Percentiles rank a stretch among this genome's conserved stretches.
Evolutionary conservation across 2,797 vertebrate species (phyloP).

Genomic region (Taenioides sp.): DNA sequence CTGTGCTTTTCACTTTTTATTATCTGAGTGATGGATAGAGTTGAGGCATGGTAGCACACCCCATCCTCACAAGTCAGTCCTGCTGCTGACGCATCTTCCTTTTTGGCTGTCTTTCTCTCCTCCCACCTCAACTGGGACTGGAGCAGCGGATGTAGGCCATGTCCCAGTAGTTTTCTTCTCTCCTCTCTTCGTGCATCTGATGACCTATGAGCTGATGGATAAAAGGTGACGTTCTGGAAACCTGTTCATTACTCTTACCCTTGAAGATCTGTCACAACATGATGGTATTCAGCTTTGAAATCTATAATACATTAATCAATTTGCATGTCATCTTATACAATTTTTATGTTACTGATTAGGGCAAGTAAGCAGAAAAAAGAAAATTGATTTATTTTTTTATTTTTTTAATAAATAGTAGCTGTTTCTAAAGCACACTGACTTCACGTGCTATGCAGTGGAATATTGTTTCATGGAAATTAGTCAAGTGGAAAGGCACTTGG

Average conservation of each 20-base stretch:
- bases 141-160: conserved; percentile 59
- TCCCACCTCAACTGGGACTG: conserved; percentile 42
- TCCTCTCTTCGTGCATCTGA: conserved; percentile 30
- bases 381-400: conserved; percentile 19
- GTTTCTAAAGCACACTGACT: conserved; percentile 25
- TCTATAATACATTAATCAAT: not conserved
- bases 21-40: conserved; percentile 70
- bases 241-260: conserved; percentile 27
- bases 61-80: conserved; percentile 64
- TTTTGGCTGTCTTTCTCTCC: conserved; percentile 45
- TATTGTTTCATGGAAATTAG: conserved; percentile 31
- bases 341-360: not conserved
- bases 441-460: conserved; percentile 13
- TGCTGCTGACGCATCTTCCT: conserved; percentile 60
- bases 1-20: conserved; percentile 65
- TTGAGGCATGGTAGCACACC: conserved; percentile 45
- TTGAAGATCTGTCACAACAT: conserved; percentile 29
- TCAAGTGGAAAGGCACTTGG: conserved; percentile 21
- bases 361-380: not conserved
- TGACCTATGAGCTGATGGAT: conserved; percentile 49
- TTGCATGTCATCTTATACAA: not conserved
- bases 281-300: conserved; percentile 8
- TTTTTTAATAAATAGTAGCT: conserved; percentile 1
- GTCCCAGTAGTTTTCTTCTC: conserved; percentile 48
- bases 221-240: conserved; percentile 53